Base-by-base conservation (phyloP, 2,888 invertebrate species). In the Smittia aterrima region DNA sequence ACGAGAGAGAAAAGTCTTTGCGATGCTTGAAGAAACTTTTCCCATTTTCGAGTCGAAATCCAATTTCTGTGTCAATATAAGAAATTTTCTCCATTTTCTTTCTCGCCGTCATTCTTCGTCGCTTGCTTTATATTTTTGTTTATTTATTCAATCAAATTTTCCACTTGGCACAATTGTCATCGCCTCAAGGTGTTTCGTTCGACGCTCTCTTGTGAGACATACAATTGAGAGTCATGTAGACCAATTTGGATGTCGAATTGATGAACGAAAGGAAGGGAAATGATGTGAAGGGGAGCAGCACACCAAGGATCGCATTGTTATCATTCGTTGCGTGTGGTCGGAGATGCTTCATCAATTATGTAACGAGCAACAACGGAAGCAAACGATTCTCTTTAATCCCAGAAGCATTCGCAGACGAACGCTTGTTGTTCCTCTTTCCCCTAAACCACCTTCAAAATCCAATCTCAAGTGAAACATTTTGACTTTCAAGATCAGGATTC, bases 61-160 rank as follows among this genome's bases (percentile, higher is more conserved):
- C 16, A 47, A 47, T 47, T 47, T 47, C 47, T 11, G 16, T 16
- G 47, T 47, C 47, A 47, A 47, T 47, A 47, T 47, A 47, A 47
- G 16, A 47, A 11, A 47, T 47, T 47, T 47, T 38, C 9, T 38
- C 38, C 6, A 38, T 38, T 38, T 47, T 2, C 47, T 16, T 47
- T 11, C 16, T 11, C 47, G 3, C 47, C 16, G 11, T 11, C 47
- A 47, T 47, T 47, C 47, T 47, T 47, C 3, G 2, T 47, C 11
- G 47, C 47, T 16, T 47, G 11, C 47, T 47, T 47, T 47, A 47
- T 47, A n/a, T 47, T 47, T 47, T 47, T 47, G 47, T 47, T 47
- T 47, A 47, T 47, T 47, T 47, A 47, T 47, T 47, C 47, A 47
- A 47, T 47, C 47, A 47, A 47, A 47, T 47, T 47, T 47, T 47